Evolutionary conservation across 1,140 invertebrate species (phyloP).

Genomic region (Ephestia elutella): DNA sequence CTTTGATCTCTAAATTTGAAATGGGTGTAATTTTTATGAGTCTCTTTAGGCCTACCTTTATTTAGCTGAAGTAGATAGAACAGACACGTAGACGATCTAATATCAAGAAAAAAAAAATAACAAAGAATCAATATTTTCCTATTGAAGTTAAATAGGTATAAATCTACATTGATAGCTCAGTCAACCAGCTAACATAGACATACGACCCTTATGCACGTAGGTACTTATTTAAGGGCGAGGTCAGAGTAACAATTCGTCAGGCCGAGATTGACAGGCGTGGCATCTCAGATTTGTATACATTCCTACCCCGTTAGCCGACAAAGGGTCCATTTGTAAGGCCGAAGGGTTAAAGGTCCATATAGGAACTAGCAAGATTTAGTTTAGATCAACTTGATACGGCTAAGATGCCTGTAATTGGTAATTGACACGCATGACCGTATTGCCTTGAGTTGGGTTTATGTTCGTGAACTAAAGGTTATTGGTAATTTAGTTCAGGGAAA

Average conservation of each 20-base stretch:
- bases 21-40: too few relatives aligned
- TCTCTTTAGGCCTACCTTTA: too few relatives aligned
- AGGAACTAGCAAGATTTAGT: not conserved
- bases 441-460: not conserved
- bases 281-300: conserved; percentile 4
- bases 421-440: not conserved
- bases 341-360: not conserved
- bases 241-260: conserved; percentile 9
- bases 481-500: too few relatives aligned
- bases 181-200: not conserved
- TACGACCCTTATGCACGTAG: not conserved
- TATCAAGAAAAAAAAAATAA: too few relatives aligned
- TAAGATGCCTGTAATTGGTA: not conserved
- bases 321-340: not conserved
- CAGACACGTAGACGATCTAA: too few relatives aligned
- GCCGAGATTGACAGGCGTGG: conserved; percentile 10
- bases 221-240: not conserved
- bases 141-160: too few relatives aligned
- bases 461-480: not conserved
- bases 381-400: not conserved
- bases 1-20: too few relatives aligned
- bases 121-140: too few relatives aligned
- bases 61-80: too few relatives aligned
- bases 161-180: not conserved
- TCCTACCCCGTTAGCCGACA: not conserved